These are phyloP conservation scores for Muscicapa comitata DNA, from an alignment of 2,797 vertebrate genomes.

Conservation along the genomic window DNA sequence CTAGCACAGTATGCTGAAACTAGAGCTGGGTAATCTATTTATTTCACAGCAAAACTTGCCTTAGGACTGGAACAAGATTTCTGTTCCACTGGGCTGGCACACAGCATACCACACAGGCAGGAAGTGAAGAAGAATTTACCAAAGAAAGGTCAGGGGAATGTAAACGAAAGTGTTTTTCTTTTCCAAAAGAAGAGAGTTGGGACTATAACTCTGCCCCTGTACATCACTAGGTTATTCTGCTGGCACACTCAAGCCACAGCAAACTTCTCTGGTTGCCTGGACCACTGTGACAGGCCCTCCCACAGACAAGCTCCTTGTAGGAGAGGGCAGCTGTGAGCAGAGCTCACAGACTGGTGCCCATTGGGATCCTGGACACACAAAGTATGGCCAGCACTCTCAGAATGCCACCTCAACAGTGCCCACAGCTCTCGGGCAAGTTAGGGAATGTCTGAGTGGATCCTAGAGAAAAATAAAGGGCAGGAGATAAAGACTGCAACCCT, in stretches of 20 bases:
- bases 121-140: background rate
- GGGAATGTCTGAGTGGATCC: background rate
- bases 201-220: background rate
- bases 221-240: background rate
- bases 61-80: conserved; percentile 3
- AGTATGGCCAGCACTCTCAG: background rate
- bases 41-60: conserved; percentile 1
- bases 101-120: background rate
- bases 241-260: background rate
- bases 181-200: background rate
- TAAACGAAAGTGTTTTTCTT: background rate
- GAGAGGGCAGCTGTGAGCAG: background rate
- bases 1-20: conserved; percentile 7
- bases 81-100: background rate
- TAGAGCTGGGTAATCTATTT: background rate
- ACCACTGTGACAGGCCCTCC: background rate
- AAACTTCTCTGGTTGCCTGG: background rate
- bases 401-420: background rate
- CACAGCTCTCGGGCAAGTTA: background rate
- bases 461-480: background rate
- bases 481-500: background rate
- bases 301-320: background rate
- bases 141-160: background rate
- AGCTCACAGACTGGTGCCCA: background rate
- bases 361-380: background rate